Evolutionary conservation across 2,797 vertebrate species (phyloP), one percentile per base, ranked within the genome.

Genomic region (Leuciscus waleckii): DNA sequence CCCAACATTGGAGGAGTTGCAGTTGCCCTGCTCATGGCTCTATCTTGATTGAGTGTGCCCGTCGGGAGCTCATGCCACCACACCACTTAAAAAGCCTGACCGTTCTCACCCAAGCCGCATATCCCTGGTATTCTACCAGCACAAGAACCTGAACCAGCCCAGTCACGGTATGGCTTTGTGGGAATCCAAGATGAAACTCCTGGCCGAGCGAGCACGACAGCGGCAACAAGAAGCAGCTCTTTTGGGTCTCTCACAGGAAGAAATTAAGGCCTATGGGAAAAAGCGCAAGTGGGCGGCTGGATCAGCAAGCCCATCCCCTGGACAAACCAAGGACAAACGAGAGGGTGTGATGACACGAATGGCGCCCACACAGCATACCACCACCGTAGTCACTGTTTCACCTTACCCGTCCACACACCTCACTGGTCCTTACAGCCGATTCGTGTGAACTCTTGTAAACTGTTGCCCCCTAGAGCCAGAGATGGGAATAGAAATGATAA

Each of bases 111-210:
- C 98, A n/a, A 96, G 97, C 11, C 98, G 98, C 91, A 99, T 99
- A 94, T 99, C 98, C 87, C 95, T 99, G 89, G 98, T 99, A 87
- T 99, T 99, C 93, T 99, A 99, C 96, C 98, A 99, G 97, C 98
- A 99, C 95, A 99, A 99, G 95, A 99, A 99, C 95, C 95, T 99
- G 91, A 99, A 98, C 94, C 98, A 99, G 93, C 98, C 98, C 90
- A 94, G 95, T 89, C 98, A 99, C 0, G 98, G 98, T 90, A 93
- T 98, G 92, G 97, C 97, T 77, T 94, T 99, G 46, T 99, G 98
- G 98, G 98, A 99, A 93, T 97, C 97, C 91, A 99, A 99, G 95
- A 97, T 99, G 97, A 99, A 99, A 94, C 94, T 97, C 90, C 92
- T 99, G 93, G 98, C 98, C 0, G 98, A 99, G 91, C 93, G 97